A percentile compares a stretch with the other conserved stretches of the same genome.
These are phyloP conservation scores for Aporophyla nigra DNA, from an alignment of 2,888 invertebrate genomes.

Conservation along the genomic window DNA sequence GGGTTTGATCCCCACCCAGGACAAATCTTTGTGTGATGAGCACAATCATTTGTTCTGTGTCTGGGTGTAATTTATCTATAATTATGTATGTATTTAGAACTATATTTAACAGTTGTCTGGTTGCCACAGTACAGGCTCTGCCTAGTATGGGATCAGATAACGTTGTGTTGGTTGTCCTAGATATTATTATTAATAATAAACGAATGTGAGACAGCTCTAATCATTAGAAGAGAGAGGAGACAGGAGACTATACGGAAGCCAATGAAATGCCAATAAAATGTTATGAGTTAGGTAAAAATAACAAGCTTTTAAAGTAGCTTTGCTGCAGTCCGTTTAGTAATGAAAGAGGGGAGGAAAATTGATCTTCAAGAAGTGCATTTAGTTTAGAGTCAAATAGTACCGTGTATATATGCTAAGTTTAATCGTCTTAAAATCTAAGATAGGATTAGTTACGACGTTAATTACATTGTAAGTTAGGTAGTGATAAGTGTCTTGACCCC, in stretches of 20 bases:
- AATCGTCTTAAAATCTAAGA: background rate
- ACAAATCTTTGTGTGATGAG: too few relatives aligned
- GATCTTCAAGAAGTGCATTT: background rate
- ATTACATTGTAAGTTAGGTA: background rate
- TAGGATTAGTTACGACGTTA: background rate
- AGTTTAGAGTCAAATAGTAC: background rate
- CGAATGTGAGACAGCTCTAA: background rate
- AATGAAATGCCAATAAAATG: background rate
- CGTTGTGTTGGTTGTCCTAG: too few relatives aligned
- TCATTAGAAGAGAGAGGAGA: background rate
- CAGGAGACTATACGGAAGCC: background rate
- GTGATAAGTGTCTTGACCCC: slow-evolving; percentile 11
- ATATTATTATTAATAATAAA: too few relatives aligned
- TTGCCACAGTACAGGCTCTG: too few relatives aligned
- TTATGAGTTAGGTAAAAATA: background rate
- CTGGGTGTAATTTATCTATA: too few relatives aligned
- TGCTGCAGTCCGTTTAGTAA: background rate
- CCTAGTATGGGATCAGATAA: too few relatives aligned
- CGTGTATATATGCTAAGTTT: background rate
- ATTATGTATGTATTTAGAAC: too few relatives aligned
- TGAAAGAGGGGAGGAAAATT: background rate
- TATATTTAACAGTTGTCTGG: too few relatives aligned
- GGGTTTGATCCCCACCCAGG: too few relatives aligned
- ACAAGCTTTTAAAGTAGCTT: background rate
- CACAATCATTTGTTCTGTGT: too few relatives aligned